These are phyloP conservation scores for Girardinus metallicus DNA, from an alignment of 2,797 vertebrate genomes.

Conservation along the genomic window DNA sequence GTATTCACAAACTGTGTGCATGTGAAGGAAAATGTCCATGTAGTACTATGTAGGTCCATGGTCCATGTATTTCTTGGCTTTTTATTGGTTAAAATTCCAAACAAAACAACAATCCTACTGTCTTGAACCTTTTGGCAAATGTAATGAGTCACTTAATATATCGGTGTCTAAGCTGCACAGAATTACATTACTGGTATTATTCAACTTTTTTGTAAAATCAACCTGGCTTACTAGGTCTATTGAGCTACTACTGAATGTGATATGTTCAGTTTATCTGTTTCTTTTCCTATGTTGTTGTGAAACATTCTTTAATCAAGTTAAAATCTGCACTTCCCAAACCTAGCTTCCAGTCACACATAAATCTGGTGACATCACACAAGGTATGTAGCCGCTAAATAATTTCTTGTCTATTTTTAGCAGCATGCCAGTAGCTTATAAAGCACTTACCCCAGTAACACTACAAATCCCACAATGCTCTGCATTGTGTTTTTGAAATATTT, in stretches of 20 bases:
- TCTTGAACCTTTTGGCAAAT: not conserved
- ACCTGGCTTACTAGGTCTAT: not conserved
- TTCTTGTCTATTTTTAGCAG: not conserved
- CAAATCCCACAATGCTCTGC: not conserved
- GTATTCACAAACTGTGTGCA: constrained; percentile 6
- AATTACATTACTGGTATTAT: not conserved
- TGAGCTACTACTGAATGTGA: not conserved
- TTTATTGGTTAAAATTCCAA: not conserved
- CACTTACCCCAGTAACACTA: not conserved
- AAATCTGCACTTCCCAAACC: not conserved
- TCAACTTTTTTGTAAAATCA: not conserved
- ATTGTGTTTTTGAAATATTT: not conserved
- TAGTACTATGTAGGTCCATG: not conserved
- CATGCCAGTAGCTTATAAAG: not conserved
- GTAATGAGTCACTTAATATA: not conserved
- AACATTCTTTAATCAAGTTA: not conserved
- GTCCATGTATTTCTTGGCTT: not conserved
- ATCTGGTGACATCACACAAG: not conserved
- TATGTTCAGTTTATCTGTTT: not conserved
- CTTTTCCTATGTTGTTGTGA: not conserved
- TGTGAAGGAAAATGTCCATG: not conserved
- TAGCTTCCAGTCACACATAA: not conserved
- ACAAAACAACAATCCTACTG: not conserved
- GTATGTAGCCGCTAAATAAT: not conserved
- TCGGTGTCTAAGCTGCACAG: not conserved